These are phyloP conservation scores for Spondyliosoma cantharus DNA, from an alignment of 2,797 vertebrate genomes.

Conservation along the genomic window DNA sequence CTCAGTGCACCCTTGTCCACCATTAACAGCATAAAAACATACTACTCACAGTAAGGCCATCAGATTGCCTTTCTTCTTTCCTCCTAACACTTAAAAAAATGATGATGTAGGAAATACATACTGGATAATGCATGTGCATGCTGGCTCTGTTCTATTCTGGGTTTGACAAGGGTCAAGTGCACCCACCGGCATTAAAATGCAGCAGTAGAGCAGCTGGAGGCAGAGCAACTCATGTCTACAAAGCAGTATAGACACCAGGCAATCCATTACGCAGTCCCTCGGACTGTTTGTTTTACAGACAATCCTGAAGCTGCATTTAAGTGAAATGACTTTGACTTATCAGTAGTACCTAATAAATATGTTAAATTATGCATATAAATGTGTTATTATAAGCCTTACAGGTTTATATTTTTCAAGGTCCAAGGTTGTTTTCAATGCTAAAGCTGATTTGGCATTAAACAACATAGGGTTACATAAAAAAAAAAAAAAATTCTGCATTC, in stretches of 20 bases:
- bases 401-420: background rate
- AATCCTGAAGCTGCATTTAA: constrained; percentile 24
- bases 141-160: constrained; percentile 17
- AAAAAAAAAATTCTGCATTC: too few relatives aligned
- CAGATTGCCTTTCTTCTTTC: background rate
- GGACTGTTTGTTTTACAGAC: constrained; percentile 30
- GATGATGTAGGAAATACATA: constrained; percentile 23
- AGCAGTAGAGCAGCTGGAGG: constrained; percentile 47
- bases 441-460: too few relatives aligned
- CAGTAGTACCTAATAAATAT: background rate
- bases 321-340: constrained; percentile 9
- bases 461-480: too few relatives aligned
- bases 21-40: constrained; percentile 15
- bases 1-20: constrained; percentile 17
- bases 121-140: constrained; percentile 33
- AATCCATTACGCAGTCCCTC: constrained; percentile 33
- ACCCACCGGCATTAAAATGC: constrained; percentile 52
- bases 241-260: constrained; percentile 11
- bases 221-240: constrained; percentile 37
- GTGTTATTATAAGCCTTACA: background rate
- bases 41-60: background rate
- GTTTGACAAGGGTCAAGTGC: constrained; percentile 54
- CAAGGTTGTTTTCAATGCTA: too few relatives aligned
- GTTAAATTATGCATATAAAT: too few relatives aligned
- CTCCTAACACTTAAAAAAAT: constrained; percentile 10